Evolutionary conservation across 1,140 invertebrate species (phyloP), one percentile per base, ranked within the genome.

Genomic region (Neuroterus valhalla): DNA sequence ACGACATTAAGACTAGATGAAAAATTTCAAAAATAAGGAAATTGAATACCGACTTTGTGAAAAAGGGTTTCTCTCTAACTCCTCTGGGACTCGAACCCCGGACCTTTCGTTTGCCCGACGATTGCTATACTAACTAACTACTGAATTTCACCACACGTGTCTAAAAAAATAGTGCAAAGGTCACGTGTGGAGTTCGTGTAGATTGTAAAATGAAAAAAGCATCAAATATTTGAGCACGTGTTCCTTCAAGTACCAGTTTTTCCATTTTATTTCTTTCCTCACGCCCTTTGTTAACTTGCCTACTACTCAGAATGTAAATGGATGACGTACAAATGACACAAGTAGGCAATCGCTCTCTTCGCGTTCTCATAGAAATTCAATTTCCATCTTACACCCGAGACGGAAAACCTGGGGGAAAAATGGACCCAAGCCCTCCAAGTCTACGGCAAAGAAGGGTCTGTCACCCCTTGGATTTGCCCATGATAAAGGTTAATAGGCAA

Each of bases 401-500:
- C 14, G 55, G 55, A 26, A 62, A 31, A 62, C 55, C 52, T 62
- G 26, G 14, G 55, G 26, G 55, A 62, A 62, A 55, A 52, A 52
- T 52, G 50, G 50, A 52, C 19, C 23, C 19, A 62, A 62, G 55
- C 55, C 55, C 55, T 62, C 10, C 26, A 38, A 62, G 52, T 55
- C 12, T 23, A 21, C 52, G 26, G 23, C 23, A 62, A 62, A 62
- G 26, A 62, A 62, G 55, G 55, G 55, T 31, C 55, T 62, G 55
- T 62, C 55, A 62, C 55, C 55, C 55, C 23, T 62, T 62, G 55
- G 31, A 62, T 62, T 62, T 26, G 31, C 55, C 31, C 55, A 26
- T 38, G 55, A 62, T 62, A 62, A 62, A 62, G 55, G 55, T 62
- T 62, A 62, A 62, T 62, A 62, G 55, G 55, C 55, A 62, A 38